Conservation (phyloP, 92 coral and sea anemone species). For the Phenganax subtilis region DNA sequence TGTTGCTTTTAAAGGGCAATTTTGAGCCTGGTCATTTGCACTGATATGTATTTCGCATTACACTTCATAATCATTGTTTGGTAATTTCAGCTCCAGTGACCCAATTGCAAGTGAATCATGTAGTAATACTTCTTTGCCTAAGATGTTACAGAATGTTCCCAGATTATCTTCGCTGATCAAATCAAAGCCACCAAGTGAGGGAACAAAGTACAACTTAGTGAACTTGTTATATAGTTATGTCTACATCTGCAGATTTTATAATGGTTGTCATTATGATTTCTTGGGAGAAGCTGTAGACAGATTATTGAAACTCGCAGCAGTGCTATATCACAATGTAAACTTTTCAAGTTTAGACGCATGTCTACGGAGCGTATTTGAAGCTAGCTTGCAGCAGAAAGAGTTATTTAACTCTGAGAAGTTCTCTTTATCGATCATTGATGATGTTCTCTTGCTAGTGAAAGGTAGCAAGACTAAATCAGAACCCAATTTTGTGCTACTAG, state of each 20-base stretch:
- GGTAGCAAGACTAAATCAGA: constrained; percentile 36
- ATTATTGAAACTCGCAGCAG: constrained; percentile 61
- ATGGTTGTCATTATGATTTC: constrained; percentile 72
- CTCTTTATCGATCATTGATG: constrained; percentile 56
- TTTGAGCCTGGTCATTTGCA: too few species aligned
- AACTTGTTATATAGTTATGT: constrained; percentile 81
- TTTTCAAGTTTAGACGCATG: constrained; percentile 65
- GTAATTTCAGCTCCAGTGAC: background rate
- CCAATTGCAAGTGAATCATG: constrained; percentile 1
- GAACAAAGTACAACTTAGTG: constrained; percentile 58
- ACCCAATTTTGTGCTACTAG: constrained; percentile 53
- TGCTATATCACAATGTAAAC: constrained; percentile 58
- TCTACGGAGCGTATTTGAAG: constrained; percentile 55
- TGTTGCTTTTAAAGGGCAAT: background rate
- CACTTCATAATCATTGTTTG: background rate
- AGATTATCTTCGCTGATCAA: constrained; percentile 43
- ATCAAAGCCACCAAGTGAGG: constrained; percentile 50
- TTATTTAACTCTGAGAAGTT: constrained; percentile 62
- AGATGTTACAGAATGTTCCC: constrained; percentile 52
- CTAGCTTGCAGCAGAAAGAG: constrained; percentile 59
- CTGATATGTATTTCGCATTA: background rate
- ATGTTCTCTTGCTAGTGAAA: constrained; percentile 53
- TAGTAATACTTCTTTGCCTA: constrained; percentile 16
- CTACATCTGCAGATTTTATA: constrained; percentile 68
- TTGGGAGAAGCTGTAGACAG: constrained; percentile 56